Conservation (phyloP, 2,888 invertebrate species). For the Melieria picta region DNA sequence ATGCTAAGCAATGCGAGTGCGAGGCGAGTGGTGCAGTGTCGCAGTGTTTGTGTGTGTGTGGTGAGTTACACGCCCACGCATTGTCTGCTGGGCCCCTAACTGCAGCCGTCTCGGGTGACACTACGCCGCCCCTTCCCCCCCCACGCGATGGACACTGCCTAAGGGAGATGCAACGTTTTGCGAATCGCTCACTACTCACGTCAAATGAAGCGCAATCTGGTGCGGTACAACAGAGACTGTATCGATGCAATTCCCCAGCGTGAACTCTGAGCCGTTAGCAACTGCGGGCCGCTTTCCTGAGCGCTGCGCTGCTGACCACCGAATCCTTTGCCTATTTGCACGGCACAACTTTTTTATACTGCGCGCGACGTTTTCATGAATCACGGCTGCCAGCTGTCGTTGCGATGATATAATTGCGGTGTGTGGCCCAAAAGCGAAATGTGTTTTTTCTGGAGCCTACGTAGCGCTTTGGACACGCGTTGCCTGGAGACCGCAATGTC, state of each 20-base stretch:
- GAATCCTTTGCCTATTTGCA: no score
- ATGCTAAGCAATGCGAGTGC: slow-evolving; percentile 21
- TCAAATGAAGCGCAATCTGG: slow-evolving; percentile 63
- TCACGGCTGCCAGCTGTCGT: background rate
- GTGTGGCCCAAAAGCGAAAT: background rate
- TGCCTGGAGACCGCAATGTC: slow-evolving; percentile 10
- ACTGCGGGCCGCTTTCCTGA: background rate
- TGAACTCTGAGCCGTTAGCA: slow-evolving; percentile 49
- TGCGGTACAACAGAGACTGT: slow-evolving; percentile 68
- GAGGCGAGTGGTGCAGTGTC: no score
- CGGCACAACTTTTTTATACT: no score
- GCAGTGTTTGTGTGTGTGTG: slow-evolving; percentile 13
- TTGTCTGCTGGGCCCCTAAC: no score
- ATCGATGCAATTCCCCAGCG: slow-evolving; percentile 75
- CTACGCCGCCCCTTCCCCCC: no score
- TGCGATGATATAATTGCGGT: background rate
- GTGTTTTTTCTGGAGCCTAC: background rate
- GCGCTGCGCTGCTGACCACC: no score
- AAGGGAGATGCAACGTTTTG: background rate
- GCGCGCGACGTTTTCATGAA: no score
- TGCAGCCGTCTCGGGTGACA: no score
- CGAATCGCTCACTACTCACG: slow-evolving; percentile 57
- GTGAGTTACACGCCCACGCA: background rate
- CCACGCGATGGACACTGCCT: no score
- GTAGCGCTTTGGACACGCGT: slow-evolving; percentile 24